Base-by-base conservation (phyloP, 1,140 invertebrate species). In the Sipha flava region DNA sequence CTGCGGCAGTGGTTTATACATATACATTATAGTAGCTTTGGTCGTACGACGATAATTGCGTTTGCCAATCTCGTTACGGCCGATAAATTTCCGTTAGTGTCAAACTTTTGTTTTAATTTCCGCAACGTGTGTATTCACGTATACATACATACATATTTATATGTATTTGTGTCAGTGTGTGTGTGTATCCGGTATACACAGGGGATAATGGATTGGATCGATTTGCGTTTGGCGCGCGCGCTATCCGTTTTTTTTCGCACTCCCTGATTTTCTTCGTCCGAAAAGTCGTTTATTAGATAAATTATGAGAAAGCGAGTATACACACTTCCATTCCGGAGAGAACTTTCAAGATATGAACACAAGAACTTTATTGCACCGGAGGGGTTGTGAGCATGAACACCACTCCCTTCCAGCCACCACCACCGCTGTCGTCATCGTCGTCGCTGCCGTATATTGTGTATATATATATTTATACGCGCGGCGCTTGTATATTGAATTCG, bases 201-300 rank as follows among this genome's bases (percentile, higher is more conserved):
- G 29, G 26, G 70, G n/a, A 54, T 77, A 77, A 77, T 77, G 73
- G 73, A 57, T 77, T 77, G 18, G 73, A 77, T 77, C 73, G 73
- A 54, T 75, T 75, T 34, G 21, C 52, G 31, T 49, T 45, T 23
- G 9, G 21, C 16, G 4, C n/a, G 70, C 43, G 47, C 21, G 70
- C 26, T 2, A 14, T 59, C 14, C 9, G 9, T 73, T 52, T 54
- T 73, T 45, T 29, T 47, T 31, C 16, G 45, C 18, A 3, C 21
- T 37, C 21, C 52, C 49, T 31, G 49, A 52, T 37, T 70, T 70
- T 45, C 73, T 26, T 77, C 73, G 73, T 26, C 52, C 52, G 31
- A 57, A 77, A 77, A 77, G 72, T 77, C 73, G 73, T 77, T 77
- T 77, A 59, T 77, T 77, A 77, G 73, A 77, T 77, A 77, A 77